phyloP scores from a whole-genome alignment of 2,797 vertebrate genomes.

The Gouania willdenowi region DNA sequence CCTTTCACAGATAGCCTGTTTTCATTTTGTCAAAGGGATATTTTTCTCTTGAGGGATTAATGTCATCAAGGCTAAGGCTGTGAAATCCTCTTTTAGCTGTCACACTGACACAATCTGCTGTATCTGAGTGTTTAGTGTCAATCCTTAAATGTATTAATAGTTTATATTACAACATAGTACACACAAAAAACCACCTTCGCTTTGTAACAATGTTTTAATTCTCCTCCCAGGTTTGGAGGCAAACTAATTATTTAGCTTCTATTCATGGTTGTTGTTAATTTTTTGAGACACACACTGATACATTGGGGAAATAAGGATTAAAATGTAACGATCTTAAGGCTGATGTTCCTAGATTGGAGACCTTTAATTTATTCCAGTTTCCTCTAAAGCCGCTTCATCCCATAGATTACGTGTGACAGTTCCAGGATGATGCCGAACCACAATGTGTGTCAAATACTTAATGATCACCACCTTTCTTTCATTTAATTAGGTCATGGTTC shows the following conservation, averaged over 20 bases:
- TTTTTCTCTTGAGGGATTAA: constrained; percentile 64
- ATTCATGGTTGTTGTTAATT: not conserved
- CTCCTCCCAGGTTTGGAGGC: not conserved
- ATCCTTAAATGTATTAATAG: constrained; percentile 11
- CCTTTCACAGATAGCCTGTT: constrained; percentile 36
- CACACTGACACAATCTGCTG: constrained; percentile 53
- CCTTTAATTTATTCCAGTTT: constrained; percentile 43
- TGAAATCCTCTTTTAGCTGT: constrained; percentile 63
- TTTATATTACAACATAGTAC: not conserved
- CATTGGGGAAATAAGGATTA: constrained; percentile 43
- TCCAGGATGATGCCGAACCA: constrained; percentile 23
- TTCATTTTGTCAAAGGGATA: constrained; percentile 54
- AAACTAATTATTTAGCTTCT: not conserved
- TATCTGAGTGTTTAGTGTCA: constrained; percentile 41
- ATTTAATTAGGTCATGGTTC: constrained; percentile 15
- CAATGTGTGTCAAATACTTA: constrained; percentile 35
- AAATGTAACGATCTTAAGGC: constrained; percentile 54
- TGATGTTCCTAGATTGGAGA: constrained; percentile 38
- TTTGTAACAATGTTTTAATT: not conserved
- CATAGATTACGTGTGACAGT: constrained; percentile 33
- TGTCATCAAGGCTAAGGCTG: constrained; percentile 60
- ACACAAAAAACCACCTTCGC: not conserved
- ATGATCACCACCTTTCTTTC: constrained; percentile 25
- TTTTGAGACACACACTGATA: constrained; percentile 3
- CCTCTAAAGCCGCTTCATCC: constrained; percentile 31